Evolutionary conservation across 2,797 vertebrate species (phyloP).

Genomic region (Setipinna tenuifilis): DNA sequence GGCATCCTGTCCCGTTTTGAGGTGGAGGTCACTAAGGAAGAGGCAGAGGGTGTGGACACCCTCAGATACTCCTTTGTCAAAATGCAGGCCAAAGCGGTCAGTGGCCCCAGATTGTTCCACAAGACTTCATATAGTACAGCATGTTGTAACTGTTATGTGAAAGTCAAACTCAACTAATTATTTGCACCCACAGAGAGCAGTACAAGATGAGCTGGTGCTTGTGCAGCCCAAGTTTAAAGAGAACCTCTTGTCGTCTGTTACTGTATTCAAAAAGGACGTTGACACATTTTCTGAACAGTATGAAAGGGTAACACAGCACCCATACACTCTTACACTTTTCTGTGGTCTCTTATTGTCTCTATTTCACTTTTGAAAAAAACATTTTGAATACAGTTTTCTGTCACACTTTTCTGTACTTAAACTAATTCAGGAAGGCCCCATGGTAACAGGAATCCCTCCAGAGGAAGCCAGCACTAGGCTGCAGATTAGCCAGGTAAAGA

Average conservation of each 20-base stretch:
- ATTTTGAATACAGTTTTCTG: not conserved
- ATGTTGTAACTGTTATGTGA: not conserved
- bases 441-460: slow-evolving; percentile 84
- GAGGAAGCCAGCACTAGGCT: slow-evolving; percentile 93
- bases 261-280: not conserved
- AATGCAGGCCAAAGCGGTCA: slow-evolving; percentile 75
- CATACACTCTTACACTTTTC: not conserved
- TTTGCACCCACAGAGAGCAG: slow-evolving; percentile 66
- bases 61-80: slow-evolving; percentile 92
- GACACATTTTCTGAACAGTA: not conserved
- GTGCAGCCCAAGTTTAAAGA: slow-evolving; percentile 87
- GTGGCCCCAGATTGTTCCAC: not conserved
- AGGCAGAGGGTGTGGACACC: slow-evolving; percentile 90
- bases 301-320: slow-evolving; percentile 2
- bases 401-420: slow-evolving; percentile 11
- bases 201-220: slow-evolving; percentile 85
- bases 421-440: slow-evolving; percentile 85
- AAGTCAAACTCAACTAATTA: not conserved
- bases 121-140: not conserved
- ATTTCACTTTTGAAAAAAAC: not conserved
- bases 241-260: slow-evolving; percentile 78
- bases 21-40: slow-evolving; percentile 87
- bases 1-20: slow-evolving; percentile 87
- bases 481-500: slow-evolving; percentile 89
- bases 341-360: not conserved